phyloP scores from a whole-genome alignment of 1,140 invertebrate species.

The Zaprionus kolodkinae region DNA sequence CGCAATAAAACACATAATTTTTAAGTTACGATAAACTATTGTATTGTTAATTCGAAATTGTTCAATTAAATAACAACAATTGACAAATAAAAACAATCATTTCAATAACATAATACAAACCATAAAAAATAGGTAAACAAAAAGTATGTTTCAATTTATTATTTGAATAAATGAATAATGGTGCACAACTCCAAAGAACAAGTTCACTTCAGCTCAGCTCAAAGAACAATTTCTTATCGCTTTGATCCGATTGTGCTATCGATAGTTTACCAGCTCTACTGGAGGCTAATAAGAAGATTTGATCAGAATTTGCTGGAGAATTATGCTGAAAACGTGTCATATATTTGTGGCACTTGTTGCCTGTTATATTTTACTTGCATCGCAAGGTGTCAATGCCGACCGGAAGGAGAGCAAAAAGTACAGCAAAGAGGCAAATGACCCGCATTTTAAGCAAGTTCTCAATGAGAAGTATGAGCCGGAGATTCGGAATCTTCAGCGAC shows the following conservation, averaged over 20 bases:
- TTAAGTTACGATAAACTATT: too few species aligned
- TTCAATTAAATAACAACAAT: too few species aligned
- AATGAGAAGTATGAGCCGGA: constrained; percentile 72
- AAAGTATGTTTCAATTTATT: too few species aligned
- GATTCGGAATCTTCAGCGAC: constrained; percentile 88
- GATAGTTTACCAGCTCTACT: constrained; percentile 13
- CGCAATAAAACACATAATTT: too few species aligned
- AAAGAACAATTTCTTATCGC: background rate
- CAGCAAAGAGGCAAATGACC: constrained; percentile 68
- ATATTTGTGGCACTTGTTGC: constrained; percentile 30
- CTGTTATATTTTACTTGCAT: constrained; percentile 31
- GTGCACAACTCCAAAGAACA: background rate
- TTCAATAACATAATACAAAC: too few species aligned
- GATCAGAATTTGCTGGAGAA: constrained; percentile 26
- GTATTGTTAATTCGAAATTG: too few species aligned
- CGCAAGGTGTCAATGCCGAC: constrained; percentile 56
- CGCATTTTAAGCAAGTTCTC: constrained; percentile 57
- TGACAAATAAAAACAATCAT: too few species aligned
- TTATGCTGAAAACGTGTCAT: constrained; percentile 48
- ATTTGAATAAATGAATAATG: background rate
- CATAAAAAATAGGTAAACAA: too few species aligned
- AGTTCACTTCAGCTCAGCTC: constrained; percentile 2
- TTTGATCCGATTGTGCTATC: background rate
- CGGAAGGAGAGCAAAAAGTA: constrained; percentile 75
- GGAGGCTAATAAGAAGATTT: constrained; percentile 24